Percentiles rank a stretch among this genome's conserved stretches.
phyloP scores from a whole-genome alignment of 2,888 invertebrate species.

The Glomeris marginata region DNA sequence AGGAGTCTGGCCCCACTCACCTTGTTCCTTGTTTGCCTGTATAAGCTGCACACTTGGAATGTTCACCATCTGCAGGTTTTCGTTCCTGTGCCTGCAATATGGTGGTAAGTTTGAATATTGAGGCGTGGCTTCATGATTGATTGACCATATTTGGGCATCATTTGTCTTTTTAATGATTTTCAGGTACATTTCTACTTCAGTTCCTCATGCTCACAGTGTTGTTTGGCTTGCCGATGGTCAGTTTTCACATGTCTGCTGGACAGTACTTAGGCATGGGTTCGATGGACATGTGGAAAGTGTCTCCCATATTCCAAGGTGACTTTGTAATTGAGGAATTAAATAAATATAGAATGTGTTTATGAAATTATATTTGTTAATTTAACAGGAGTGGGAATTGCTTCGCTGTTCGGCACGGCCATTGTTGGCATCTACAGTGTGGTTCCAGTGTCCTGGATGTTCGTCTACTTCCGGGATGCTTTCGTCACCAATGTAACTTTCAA shows the following conservation, averaged over 20 bases:
- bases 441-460: constrained; percentile 80
- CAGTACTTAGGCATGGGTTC: constrained; percentile 70
- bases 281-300: constrained; percentile 84
- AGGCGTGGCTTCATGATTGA: too few relatives aligned
- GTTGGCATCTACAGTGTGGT: constrained; percentile 75
- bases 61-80: constrained; percentile 75
- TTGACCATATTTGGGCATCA: too few relatives aligned
- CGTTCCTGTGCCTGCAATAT: constrained; percentile 70
- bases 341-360: too few relatives aligned
- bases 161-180: constrained; percentile 23
- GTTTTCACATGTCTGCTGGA: constrained; percentile 69
- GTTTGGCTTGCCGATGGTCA: constrained; percentile 68
- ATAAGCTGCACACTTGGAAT: constrained; percentile 73
- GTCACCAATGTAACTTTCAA: constrained; percentile 61
- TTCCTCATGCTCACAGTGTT: constrained; percentile 67
- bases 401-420: constrained; percentile 60
- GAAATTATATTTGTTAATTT: constrained; percentile 2
- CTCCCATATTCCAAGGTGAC: constrained; percentile 63
- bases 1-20: constrained; percentile 27
- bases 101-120: constrained; percentile 43
- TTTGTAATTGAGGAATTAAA: not conserved
- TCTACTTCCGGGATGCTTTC: constrained; percentile 73
- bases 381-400: constrained; percentile 63
- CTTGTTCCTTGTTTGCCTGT: constrained; percentile 65
- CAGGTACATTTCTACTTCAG: constrained; percentile 74